phyloP scores from a whole-genome alignment of 2,113 vertebrate species.

The Pungitius pungitius region DNA sequence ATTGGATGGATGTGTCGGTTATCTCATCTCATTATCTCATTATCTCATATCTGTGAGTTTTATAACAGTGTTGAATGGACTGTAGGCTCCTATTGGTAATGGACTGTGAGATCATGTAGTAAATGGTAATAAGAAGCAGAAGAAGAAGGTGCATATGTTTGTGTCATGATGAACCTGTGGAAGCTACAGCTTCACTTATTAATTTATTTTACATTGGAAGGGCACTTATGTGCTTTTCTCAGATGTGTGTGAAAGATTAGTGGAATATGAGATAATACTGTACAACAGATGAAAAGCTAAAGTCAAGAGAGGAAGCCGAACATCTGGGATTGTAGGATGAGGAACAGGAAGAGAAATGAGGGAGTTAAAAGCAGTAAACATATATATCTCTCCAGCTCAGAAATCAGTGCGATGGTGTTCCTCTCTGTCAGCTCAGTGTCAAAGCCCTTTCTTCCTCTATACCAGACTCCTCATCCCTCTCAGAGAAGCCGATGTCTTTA shows the following conservation, averaged over 20 bases:
- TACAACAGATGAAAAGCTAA: background rate
- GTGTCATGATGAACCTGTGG: too few species aligned
- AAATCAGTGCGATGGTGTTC: slow-evolving; percentile 34
- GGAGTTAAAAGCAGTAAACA: slow-evolving; percentile 2
- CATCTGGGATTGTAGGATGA: slow-evolving; percentile 3
- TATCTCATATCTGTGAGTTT: background rate
- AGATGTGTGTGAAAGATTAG: background rate
- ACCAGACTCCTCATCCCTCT: slow-evolving; percentile 37
- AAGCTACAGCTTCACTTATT: background rate
- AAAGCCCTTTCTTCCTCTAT: slow-evolving; percentile 33
- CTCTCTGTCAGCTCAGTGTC: slow-evolving; percentile 59
- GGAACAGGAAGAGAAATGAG: slow-evolving; percentile 8
- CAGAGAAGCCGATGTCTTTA: slow-evolving; percentile 23
- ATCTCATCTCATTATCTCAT: too few species aligned
- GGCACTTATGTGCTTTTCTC: background rate
- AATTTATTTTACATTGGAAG: background rate
- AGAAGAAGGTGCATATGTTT: background rate
- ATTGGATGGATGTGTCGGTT: background rate
- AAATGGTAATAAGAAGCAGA: too few species aligned
- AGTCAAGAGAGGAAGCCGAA: background rate
- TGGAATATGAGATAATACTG: background rate
- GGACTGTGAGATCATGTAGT: too few species aligned
- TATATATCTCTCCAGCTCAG: background rate
- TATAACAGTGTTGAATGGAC: background rate
- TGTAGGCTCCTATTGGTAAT: too few species aligned